Conservation (phyloP, 2,113 vertebrate genomes). For the Natator depressus region DNA sequence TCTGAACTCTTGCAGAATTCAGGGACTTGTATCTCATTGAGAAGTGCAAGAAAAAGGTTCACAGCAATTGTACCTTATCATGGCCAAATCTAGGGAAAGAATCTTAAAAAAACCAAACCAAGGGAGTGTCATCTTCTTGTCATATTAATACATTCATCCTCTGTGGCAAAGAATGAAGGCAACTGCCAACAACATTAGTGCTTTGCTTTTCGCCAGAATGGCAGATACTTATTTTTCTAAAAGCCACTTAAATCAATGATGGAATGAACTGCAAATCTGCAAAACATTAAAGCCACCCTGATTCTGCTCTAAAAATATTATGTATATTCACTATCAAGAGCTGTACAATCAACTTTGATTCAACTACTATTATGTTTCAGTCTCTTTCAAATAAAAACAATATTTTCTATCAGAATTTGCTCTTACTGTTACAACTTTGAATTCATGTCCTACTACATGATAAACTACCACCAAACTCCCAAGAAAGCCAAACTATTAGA, state of each 20-base stretch:
- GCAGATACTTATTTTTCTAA: not conserved
- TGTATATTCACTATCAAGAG: not conserved
- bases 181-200: not conserved
- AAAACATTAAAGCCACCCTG: not conserved
- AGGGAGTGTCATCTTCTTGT: not conserved
- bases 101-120: not conserved
- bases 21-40: not conserved
- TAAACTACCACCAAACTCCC: not conserved
- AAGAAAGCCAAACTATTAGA: not conserved
- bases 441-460: rapidly evolving
- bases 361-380: not conserved
- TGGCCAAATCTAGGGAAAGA: not conserved
- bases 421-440: not conserved
- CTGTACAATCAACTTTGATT: not conserved
- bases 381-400: not conserved
- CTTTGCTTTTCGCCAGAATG: not conserved
- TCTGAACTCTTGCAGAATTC: not conserved
- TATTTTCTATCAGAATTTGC: not conserved
- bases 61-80: not conserved
- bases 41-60: not conserved
- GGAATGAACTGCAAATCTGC: not conserved
- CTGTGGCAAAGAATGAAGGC: not conserved
- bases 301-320: not conserved
- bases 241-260: not conserved
- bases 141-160: not conserved